phyloP scores from a whole-genome alignment of 2,888 invertebrate genomes.

The Tetanocera ferruginea region DNA sequence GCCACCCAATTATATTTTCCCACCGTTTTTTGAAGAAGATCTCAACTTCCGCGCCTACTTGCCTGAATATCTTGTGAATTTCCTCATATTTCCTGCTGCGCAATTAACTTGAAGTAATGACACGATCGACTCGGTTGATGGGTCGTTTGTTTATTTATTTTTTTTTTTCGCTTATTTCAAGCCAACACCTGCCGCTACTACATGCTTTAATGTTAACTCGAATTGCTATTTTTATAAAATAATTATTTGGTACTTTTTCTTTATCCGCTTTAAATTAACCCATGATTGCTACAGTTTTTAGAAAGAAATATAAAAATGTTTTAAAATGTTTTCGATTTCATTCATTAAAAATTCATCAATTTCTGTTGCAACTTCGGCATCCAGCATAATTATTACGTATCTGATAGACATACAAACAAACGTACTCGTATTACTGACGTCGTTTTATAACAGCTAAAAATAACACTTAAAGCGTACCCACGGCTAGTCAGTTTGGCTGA shows the following conservation, averaged over 20 bases:
- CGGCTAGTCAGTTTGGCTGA: background rate
- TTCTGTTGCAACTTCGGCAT: background rate
- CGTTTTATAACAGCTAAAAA: background rate
- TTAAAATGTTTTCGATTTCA: slow-evolving; percentile 38
- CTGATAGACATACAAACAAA: background rate
- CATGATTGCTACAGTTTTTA: background rate
- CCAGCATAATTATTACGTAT: slow-evolving; percentile 21
- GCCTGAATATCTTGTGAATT: too few species aligned
- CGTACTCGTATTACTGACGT: background rate
- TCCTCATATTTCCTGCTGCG: too few species aligned
- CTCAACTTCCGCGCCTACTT: too few species aligned
- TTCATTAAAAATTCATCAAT: slow-evolving; percentile 24
- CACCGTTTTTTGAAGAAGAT: too few species aligned
- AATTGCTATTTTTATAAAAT: background rate
- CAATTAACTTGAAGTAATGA: too few species aligned
- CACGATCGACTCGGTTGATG: too few species aligned
- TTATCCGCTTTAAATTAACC: background rate
- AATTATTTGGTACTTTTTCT: background rate
- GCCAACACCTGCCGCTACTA: background rate
- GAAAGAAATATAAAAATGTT: background rate
- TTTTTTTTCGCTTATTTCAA: background rate
- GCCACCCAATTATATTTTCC: too few species aligned
- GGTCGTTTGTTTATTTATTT: background rate
- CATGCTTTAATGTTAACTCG: background rate
- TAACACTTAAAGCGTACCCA: too few species aligned